Base-by-base conservation (phyloP, 2,888 invertebrate species). In the Emmelina monodactyla region DNA sequence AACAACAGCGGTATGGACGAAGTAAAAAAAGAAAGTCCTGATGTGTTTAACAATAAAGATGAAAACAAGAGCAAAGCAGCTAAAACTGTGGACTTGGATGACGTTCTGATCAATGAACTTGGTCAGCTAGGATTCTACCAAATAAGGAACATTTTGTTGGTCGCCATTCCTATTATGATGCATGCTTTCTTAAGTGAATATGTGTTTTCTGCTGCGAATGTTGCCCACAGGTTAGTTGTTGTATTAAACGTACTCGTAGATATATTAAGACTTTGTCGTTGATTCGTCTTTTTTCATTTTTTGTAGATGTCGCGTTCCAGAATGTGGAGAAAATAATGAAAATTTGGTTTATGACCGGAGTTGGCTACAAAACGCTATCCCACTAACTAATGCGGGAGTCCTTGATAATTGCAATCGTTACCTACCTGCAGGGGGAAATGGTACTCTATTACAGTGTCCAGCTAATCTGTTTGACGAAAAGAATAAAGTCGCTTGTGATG, bases 81-180 rank as follows among this genome's bases (percentile, higher is more conserved):
- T 1, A 40, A 46, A 12, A 38, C 42, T 0, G 19, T 51, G 7
- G 56, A 80, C 34, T 50, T 83, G 37, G 83, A 83, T 40, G 53
- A 65, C 28, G 66, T 83, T 28, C 50, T 83, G 37, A 52, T 59
- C 0, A 55, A 65, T 22, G 72, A 82, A 44, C 40, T 86, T 35
- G 85, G 85, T 0, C 82, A 84, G 49, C 83, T 85, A 38, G 86
- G 86, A n/a, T 70, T 72, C 42, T 88, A 83, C 58, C 88, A 88
- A 59, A 45, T 82, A 11, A 53, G 69, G 3, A 82, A 82, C 32
- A 82, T 85, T 38, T 22, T 70, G 15, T 58, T 88, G 35, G 80
- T 87, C 29, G 78, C 83, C 38, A 43, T 87, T 31, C 85, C 86
- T 1, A 69, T 86, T 42, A 61, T 85, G 34, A 82, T 87, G 56